phyloP scores from a whole-genome alignment of 2,888 invertebrate species.

The Pandemis corylana region DNA sequence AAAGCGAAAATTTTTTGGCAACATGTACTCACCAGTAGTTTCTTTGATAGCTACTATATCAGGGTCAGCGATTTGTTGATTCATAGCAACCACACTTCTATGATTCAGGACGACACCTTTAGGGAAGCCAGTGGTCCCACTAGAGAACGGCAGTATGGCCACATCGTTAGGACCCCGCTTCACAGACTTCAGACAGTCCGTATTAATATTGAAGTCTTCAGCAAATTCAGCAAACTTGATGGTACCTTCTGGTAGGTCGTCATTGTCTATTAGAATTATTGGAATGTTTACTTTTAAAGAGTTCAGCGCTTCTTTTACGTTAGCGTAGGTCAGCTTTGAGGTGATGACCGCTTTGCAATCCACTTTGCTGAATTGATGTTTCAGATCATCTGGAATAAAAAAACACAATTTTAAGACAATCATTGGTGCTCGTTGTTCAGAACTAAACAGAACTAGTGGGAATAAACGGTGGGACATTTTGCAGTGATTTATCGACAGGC shows the following conservation, averaged over 20 bases:
- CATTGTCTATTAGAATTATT: conserved; percentile 78
- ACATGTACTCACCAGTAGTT: conserved; percentile 64
- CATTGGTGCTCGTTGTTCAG: too few relatives aligned
- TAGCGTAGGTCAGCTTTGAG: conserved; percentile 79
- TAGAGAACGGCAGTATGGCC: conserved; percentile 91
- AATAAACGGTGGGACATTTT: too few relatives aligned
- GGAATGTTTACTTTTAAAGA: conserved; percentile 77
- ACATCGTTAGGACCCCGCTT: conserved; percentile 83
- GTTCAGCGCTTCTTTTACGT: conserved; percentile 77
- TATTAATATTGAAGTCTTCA: conserved; percentile 81
- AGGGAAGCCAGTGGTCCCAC: conserved; percentile 93
- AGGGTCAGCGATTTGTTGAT: conserved; percentile 69
- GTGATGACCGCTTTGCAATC: conserved; percentile 88
- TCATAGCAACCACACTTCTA: conserved; percentile 81
- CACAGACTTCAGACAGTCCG: conserved; percentile 76
- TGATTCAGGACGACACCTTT: conserved; percentile 90
- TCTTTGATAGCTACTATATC: conserved; percentile 69
- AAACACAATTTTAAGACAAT: not conserved
- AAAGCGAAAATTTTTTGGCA: too few relatives aligned
- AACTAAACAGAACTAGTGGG: too few relatives aligned
- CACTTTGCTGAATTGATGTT: conserved; percentile 86
- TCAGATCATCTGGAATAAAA: conserved; percentile 87
- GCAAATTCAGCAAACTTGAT: conserved; percentile 88
- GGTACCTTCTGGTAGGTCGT: conserved; percentile 80
- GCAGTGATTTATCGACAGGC: too few relatives aligned